Evolutionary conservation across 2,797 vertebrate species (phyloP).

Genomic region (Oryzias sinensis): DNA sequence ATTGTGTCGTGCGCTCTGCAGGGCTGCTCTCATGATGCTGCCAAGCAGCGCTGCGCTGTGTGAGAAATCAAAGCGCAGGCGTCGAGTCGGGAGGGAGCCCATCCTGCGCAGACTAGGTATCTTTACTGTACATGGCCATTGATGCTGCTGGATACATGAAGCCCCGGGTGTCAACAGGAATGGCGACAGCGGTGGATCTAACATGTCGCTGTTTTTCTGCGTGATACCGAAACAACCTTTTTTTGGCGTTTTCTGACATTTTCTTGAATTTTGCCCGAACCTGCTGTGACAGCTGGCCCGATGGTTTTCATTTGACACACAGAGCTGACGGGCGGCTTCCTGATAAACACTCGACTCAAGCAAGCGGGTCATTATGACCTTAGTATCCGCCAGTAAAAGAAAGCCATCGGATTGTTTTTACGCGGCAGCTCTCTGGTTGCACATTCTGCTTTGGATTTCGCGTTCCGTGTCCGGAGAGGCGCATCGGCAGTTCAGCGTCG

Average conservation of each 20-base stretch:
- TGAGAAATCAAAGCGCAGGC: conserved; percentile 80
- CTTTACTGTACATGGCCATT: conserved; percentile 74
- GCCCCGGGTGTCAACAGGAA: conserved; percentile 72
- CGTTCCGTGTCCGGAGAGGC: conserved; percentile 88
- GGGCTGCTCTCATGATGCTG: conserved; percentile 64
- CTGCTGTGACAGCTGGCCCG: conserved; percentile 58
- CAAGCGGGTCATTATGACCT: conserved; percentile 89
- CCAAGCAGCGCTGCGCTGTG: conserved; percentile 64
- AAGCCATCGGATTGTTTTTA: conserved; percentile 87
- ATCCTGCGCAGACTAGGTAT: conserved; percentile 68
- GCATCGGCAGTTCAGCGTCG: conserved; percentile 92
- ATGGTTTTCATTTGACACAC: conserved; percentile 71
- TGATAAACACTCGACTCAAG: conserved; percentile 62
- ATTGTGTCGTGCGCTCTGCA: conserved; percentile 31
- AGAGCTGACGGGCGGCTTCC: conserved; percentile 70
- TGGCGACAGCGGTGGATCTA: conserved; percentile 65
- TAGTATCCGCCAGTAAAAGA: conserved; percentile 83
- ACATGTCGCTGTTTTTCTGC: conserved; percentile 55
- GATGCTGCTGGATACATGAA: conserved; percentile 75
- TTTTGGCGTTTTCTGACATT: conserved; percentile 30
- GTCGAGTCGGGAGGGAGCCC: conserved; percentile 67
- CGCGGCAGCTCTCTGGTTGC: conserved; percentile 87
- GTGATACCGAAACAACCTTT: conserved; percentile 54
- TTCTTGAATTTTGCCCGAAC: conserved; percentile 38
- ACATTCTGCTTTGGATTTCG: conserved; percentile 89